phyloP scores from a whole-genome alignment of 2,797 vertebrate genomes.

The Pseudochirops cupreus region DNA sequence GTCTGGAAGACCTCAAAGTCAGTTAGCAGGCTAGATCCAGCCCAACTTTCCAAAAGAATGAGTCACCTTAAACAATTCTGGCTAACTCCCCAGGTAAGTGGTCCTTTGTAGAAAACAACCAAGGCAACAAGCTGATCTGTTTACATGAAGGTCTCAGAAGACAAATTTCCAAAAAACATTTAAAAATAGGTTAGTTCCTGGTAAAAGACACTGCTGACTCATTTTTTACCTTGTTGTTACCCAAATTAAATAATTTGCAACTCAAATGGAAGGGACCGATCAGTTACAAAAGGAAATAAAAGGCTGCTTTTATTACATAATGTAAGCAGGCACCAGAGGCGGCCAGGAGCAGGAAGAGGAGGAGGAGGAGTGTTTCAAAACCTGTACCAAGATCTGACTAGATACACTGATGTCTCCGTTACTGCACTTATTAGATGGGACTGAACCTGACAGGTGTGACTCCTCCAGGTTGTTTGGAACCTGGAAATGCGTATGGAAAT shows the following conservation, averaged over 20 bases:
- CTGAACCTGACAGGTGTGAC: neutral
- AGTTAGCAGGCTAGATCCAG: neutral
- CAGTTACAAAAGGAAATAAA: neutral
- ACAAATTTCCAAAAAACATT: slow-evolving; percentile 87
- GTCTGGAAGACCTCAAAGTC: neutral
- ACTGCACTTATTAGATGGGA: neutral
- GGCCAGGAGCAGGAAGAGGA: neutral
- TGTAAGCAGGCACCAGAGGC: neutral
- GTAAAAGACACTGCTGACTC: slow-evolving; percentile 84
- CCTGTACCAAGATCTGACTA: neutral
- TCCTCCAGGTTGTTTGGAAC: neutral
- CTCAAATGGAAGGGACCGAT: slow-evolving; percentile 16
- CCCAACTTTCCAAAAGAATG: neutral
- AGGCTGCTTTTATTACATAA: neutral
- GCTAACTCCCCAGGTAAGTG: neutral
- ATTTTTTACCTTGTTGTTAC: slow-evolving; percentile 63
- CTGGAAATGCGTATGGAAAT: neutral
- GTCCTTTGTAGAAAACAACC: slow-evolving; percentile 11
- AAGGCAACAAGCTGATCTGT: slow-evolving; percentile 67
- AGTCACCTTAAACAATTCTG: neutral
- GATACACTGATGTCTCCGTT: neutral
- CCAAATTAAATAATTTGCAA: slow-evolving; percentile 55
- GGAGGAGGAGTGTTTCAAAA: neutral
- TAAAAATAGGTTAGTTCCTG: slow-evolving; percentile 51
- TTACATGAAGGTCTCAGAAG: slow-evolving; percentile 79